Conservation (phyloP, 2,888 invertebrate species). For the Ferrisia virgata region DNA sequence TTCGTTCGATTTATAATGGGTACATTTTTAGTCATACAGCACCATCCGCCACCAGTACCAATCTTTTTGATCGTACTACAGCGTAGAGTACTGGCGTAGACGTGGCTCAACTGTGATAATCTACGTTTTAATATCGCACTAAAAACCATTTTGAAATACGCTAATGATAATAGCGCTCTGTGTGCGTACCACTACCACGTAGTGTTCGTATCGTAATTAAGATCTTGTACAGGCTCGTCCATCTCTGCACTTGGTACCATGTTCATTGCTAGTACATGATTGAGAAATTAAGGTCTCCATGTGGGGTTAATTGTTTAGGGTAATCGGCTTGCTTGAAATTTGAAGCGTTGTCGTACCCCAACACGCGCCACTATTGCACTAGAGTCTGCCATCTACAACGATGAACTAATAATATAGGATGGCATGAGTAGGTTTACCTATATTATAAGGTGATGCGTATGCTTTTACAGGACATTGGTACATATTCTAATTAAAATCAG, state of each 20-base stretch:
- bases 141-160: neutral
- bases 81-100: too few species aligned
- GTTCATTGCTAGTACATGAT: neutral
- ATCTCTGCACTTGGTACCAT: neutral
- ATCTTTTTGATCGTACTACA: neutral
- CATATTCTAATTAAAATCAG: too few species aligned
- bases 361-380: too few species aligned
- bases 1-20: neutral
- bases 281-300: neutral
- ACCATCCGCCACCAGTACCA: neutral
- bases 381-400: too few species aligned
- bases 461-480: too few species aligned
- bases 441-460: too few species aligned
- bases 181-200: neutral
- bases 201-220: neutral
- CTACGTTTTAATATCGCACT: slow-evolving; percentile 1
- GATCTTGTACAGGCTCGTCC: neutral
- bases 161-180: neutral
- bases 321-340: neutral
- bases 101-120: neutral
- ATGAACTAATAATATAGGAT: too few species aligned
- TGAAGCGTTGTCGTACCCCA: too few species aligned
- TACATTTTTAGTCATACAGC: neutral
- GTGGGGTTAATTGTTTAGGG: neutral
- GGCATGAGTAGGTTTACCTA: too few species aligned